phyloP scores from a whole-genome alignment of 2,797 vertebrate genomes.

The Fistularia commersonii region DNA sequence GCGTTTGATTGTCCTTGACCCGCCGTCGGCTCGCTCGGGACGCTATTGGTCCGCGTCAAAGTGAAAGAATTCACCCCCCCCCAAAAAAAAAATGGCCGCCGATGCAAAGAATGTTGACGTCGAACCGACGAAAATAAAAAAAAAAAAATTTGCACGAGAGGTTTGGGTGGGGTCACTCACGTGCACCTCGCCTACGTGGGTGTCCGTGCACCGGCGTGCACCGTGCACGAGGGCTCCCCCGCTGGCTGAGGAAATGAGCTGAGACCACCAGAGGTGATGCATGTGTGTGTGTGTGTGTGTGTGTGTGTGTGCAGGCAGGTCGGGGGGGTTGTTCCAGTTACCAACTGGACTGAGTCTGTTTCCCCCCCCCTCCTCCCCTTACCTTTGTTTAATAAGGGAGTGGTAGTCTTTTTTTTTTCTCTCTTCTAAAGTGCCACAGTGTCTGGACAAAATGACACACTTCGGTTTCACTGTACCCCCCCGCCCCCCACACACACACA shows the following conservation, averaged over 20 bases:
- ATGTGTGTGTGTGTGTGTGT: constrained; percentile 24
- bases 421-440: constrained; percentile 75
- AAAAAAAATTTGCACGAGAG: too few relatives aligned
- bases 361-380: constrained; percentile 41
- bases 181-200: constrained; percentile 62
- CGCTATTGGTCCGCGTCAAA: constrained; percentile 29
- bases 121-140: too few relatives aligned
- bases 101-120: too few relatives aligned
- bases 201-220: constrained; percentile 52
- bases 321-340: constrained; percentile 60
- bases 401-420: constrained; percentile 50
- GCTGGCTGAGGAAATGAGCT: constrained; percentile 74
- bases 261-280: constrained; percentile 79
- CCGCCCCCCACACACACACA: constrained; percentile 63
- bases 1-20: constrained; percentile 56
- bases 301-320: constrained; percentile 54
- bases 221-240: constrained; percentile 58
- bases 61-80: too few relatives aligned
- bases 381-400: constrained; percentile 66
- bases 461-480: constrained; percentile 73
- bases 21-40: constrained; percentile 27
- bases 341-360: constrained; percentile 60
- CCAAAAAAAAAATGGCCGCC: too few relatives aligned
- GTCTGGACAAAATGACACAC: constrained; percentile 80
- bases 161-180: too few relatives aligned